These are phyloP conservation scores for Drosophila simulans DNA, from an alignment of 1,140 invertebrate genomes.

Conservation along the genomic window DNA sequence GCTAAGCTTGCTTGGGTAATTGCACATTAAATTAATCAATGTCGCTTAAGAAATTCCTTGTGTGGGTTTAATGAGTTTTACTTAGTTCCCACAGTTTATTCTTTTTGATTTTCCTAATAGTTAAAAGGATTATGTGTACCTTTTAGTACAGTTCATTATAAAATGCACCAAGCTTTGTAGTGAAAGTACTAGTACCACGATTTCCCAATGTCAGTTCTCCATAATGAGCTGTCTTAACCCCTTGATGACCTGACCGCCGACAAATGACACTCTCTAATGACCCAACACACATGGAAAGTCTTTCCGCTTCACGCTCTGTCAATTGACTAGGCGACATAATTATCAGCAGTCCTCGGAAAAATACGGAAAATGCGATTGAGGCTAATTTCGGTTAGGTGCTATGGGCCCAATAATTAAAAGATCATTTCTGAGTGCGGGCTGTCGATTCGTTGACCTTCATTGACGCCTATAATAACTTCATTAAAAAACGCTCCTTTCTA, in stretches of 20 bases:
- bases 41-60: neutral
- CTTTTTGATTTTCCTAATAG: neutral
- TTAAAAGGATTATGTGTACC: neutral
- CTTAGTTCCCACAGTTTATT: neutral
- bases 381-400: slow-evolving; percentile 67
- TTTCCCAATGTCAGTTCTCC: neutral
- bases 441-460: slow-evolving; percentile 80
- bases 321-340: slow-evolving; percentile 58
- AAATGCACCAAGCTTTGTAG: no score
- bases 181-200: no score
- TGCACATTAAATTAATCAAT: neutral
- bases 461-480: slow-evolving; percentile 76
- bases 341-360: slow-evolving; percentile 45
- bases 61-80: no score
- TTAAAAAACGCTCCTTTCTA: slow-evolving; percentile 41
- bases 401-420: slow-evolving; percentile 65
- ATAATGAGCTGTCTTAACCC: slow-evolving; percentile 20
- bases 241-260: neutral
- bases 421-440: slow-evolving; percentile 73
- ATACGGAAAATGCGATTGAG: slow-evolving; percentile 53
- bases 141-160: no score
- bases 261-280: slow-evolving; percentile 37
- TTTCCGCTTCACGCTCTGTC: slow-evolving; percentile 59
- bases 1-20: neutral
- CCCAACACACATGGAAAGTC: slow-evolving; percentile 25